phyloP scores from a whole-genome alignment of 2,797 vertebrate species.

The Sarcoramphus papa region DNA sequence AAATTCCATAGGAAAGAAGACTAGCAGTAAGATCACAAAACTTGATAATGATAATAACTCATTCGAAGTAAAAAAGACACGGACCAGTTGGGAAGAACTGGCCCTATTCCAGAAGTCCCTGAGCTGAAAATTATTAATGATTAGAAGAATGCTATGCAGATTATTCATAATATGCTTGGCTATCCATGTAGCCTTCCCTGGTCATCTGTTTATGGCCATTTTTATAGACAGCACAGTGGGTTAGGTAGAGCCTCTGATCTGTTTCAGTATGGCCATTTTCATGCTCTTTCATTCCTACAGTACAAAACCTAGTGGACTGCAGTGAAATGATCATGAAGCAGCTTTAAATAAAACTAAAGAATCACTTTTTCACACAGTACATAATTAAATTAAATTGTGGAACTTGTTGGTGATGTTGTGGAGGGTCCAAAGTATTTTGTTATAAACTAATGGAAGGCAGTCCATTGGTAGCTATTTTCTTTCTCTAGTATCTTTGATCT shows the following conservation, averaged over 20 bases:
- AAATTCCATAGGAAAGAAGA: background rate
- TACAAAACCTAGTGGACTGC: background rate
- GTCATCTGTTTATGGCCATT: background rate
- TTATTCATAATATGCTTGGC: background rate
- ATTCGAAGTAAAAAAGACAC: background rate
- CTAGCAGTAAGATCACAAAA: background rate
- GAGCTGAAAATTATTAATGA: background rate
- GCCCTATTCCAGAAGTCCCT: background rate
- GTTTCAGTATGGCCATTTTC: background rate
- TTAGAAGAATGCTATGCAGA: background rate
- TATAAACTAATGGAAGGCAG: background rate
- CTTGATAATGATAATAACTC: background rate
- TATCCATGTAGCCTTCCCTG: background rate
- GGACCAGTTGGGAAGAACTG: background rate
- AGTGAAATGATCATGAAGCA: background rate
- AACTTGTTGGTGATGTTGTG: background rate
- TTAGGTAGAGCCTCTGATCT: background rate
- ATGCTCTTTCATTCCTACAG: background rate
- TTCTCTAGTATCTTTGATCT: background rate
- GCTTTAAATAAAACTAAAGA: background rate
- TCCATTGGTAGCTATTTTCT: background rate
- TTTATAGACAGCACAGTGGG: background rate
- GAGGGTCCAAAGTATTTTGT: background rate
- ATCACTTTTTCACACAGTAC: background rate
- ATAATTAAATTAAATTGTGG: background rate